Base-by-base conservation (phyloP, 2,797 vertebrate genomes). In the Clamator glandarius region DNA sequence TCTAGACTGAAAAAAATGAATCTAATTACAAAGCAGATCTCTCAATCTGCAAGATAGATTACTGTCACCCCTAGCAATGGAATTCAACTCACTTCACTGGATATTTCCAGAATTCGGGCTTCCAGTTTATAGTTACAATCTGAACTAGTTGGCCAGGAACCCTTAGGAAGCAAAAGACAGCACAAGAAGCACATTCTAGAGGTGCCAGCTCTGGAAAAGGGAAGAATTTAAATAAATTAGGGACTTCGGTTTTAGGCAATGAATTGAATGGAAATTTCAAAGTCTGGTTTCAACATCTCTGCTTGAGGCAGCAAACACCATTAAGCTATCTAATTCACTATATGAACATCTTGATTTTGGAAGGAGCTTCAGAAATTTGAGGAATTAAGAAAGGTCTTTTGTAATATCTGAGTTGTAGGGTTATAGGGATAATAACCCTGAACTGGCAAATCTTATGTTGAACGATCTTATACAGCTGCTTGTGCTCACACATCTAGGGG, bases 1-100 rank as follows among this genome's bases (percentile, higher is more conserved):
- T 62, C n/a, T 44, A 76, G 55, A 36, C 15, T 3, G 62, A 96
- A 91, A 92, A 58, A 84, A 81, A 6, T 75, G 29, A 66, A 35
- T 48, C 16, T 93, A 93, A 94, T 94, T 89, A 95, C 72, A 91
- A 75, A 85, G 89, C 6, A 88, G 46, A 78, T 25, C 14, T 64
- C 28, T 80, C 2, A 1, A 31, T 61, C 64, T 73, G 18, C 46
- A 73, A 78, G 28, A 92, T 31, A 42, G 58, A 6, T 78, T 81
- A 73, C 63, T 87, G 59, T 73, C 80, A 92, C 25, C 36, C 8
- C 78, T 36, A 84, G 74, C 46, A 41, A 69, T 63, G 46, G 14
- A 81, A 93, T 90, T 90, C 36, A 78, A 86, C 83, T 78, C 51
- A 72, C 74, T 89, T 89, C 67, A 78, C 51, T 51, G 0, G 2